Evolutionary conservation across 2,888 invertebrate species (phyloP), one percentile per base, ranked within the genome.

Genomic region (Diaperis boleti): DNA sequence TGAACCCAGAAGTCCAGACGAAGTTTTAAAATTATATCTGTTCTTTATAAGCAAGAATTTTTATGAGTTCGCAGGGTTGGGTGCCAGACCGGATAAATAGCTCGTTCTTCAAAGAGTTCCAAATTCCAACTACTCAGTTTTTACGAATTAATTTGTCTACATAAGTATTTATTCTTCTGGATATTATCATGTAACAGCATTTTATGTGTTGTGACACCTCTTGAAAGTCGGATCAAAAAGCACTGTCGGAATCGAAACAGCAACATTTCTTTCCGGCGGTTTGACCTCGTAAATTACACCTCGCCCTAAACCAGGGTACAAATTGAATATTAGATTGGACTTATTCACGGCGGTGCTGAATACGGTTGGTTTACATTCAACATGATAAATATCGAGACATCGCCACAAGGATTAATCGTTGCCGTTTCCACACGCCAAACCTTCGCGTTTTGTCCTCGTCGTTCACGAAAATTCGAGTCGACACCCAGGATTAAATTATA

Each of bases 311-410:
- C 52, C 37, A 20, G 37, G 22, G 35, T 52, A 52, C 52, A 59
- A 63, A 63, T 59, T 59, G 62, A 63, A 63, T 63, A 63, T 63
- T 63, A 59, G 62, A 59, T 63, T 55, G 59, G 47, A 59, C 26
- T 49, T 39, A 59, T 59, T 55, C 55, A 55, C 37, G 37, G 20
- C 22, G 39, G 37, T 42, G 55, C 42, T 55, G 55, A 55, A 55
- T 55, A 42, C 55, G 29, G 42, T 41, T 42, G 42, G 55, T 41
- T 39, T 37, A 52, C 39, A 52, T 37, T 37, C 39, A 52, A 52
- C 39, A 52, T 52, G 52, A 55, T 55, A 42, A 55, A 55, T 55
- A 55, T 55, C 55, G 55, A 55, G 42, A 55, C 41, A 55, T 55
- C 42, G 55, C 55, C 55, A 18, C 55, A 55, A 55, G 42, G 55